phyloP scores from a whole-genome alignment of 2,113 vertebrate genomes.

The Scophthalmus maximus region DNA sequence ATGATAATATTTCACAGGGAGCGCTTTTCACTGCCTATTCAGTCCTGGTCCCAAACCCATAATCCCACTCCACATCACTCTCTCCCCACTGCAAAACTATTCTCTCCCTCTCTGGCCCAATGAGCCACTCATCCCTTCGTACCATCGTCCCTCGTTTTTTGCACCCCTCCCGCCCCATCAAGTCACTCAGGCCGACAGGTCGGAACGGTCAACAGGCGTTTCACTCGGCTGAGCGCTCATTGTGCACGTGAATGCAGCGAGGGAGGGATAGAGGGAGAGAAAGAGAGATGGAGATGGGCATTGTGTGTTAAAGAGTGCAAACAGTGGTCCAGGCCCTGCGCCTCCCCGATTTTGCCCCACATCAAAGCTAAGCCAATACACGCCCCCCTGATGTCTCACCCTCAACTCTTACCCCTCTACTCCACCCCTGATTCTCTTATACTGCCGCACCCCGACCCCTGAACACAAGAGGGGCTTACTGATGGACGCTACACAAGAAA shows the following conservation, averaged over 20 bases:
- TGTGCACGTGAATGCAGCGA: conserved; percentile 83
- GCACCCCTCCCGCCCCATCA: conserved; percentile 76
- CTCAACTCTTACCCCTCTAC: conserved; percentile 55
- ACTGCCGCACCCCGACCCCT: conserved; percentile 46
- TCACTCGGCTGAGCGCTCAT: conserved; percentile 86
- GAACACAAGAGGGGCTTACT: not conserved
- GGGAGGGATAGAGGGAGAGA: conserved; percentile 64
- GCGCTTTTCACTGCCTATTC: conserved; percentile 7
- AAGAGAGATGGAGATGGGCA: conserved; percentile 70
- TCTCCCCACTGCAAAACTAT: conserved; percentile 35
- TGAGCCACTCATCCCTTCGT: conserved; percentile 50
- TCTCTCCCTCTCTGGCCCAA: conserved; percentile 25
- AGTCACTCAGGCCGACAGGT: conserved; percentile 74
- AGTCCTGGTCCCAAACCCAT: conserved; percentile 43
- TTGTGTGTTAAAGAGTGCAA: conserved; percentile 82
- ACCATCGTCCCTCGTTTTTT: conserved; percentile 32
- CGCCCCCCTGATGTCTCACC: conserved; percentile 64
- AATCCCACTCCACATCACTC: conserved; percentile 68
- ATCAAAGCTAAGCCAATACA: conserved; percentile 94
- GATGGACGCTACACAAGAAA: not conserved
- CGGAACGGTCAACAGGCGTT: conserved; percentile 91
- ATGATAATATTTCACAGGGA: conserved; percentile 33
- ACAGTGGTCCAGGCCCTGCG: conserved; percentile 75
- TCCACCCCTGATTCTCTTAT: conserved; percentile 44
- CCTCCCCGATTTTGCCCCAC: conserved; percentile 74